Evolutionary conservation across 2,888 invertebrate genomes (phyloP), one percentile per base, ranked within the genome.

Genomic region (Arge pagana): DNA sequence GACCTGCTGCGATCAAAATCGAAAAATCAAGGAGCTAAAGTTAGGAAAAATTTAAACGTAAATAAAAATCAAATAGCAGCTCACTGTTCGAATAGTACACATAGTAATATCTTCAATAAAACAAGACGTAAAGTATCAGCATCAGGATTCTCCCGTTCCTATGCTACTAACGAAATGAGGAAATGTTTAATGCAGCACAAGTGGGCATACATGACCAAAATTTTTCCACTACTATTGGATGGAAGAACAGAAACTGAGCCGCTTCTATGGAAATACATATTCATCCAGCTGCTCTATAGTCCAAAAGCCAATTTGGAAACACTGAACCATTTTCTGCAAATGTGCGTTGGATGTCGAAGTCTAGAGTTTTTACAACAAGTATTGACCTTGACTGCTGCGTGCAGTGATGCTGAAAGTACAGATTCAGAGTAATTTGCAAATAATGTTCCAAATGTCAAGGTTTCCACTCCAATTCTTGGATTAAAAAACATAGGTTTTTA

Each of bases 211-310:
- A 15, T 45, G 16, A 26, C 33, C 5, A 16, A 45, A 11, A 31
- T 45, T 5, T 10, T 45, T 6, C 45, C 45, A 7, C 16, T 45
- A 3, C 13, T 45, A 6, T 45, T 45, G 15, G 33, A 33, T n/a
- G 33, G 45, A 15, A 31, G 33, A 33, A 15, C 28, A 33, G 45
- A 45, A 45, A 45, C 45, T n/a, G 45, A 45, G 15, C 45, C 45
- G 10, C 13, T 45, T 5, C 21, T 45, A 13, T 45, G 45, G 45
- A 45, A 8, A 33, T 45, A 45, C 35, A 10, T 45, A 15, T 3
- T 33, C 11, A 23, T 8, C 15, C 16, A 21, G 8, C 23, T 45
- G 24, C 24, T 45, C 4, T 45, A 45, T 23, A 33, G 35, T 23
- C 4, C 8, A 5, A 45, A 33, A 35, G 7, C n/a, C 8, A 33